phyloP scores from a whole-genome alignment of 2,797 vertebrate genomes.

The Prunella strophiata region DNA sequence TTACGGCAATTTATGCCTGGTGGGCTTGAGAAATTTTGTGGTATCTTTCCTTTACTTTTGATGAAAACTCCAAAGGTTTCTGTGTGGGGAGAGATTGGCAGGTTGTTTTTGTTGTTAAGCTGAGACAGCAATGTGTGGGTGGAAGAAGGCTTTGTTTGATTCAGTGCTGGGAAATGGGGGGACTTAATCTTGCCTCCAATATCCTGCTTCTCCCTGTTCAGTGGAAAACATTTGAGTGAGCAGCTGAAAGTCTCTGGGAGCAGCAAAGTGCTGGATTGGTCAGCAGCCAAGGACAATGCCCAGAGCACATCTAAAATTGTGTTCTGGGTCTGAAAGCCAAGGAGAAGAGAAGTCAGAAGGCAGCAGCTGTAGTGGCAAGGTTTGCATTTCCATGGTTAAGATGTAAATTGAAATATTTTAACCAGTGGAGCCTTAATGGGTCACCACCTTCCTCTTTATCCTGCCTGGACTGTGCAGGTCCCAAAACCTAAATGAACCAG shows the following conservation, averaged over 20 bases:
- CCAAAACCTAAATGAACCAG: neutral
- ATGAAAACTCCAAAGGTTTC: neutral
- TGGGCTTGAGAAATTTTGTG: neutral
- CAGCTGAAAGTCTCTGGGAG: neutral
- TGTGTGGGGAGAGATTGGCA: conserved; percentile 48
- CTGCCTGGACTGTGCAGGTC: neutral
- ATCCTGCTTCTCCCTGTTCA: neutral
- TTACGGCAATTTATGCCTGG: neutral
- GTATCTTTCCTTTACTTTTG: neutral
- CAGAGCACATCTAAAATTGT: neutral
- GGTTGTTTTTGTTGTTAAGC: conserved; percentile 49
- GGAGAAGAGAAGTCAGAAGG: neutral
- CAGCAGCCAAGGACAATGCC: neutral
- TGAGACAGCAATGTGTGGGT: conserved; percentile 28
- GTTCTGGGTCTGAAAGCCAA: neutral
- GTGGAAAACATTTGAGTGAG: neutral
- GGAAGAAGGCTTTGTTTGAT: conserved; percentile 9
- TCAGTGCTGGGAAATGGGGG: neutral
- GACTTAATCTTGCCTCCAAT: neutral
- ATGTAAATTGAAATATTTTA: neutral
- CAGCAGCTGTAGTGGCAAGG: neutral
- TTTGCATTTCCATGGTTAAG: neutral
- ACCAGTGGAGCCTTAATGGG: neutral
- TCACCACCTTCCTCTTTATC: neutral
- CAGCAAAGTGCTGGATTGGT: neutral